A percentile compares a stretch with the other conserved stretches of the same genome.
Evolutionary conservation across 2,797 vertebrate genomes (phyloP).

Genomic region (Argentina silus): DNA sequence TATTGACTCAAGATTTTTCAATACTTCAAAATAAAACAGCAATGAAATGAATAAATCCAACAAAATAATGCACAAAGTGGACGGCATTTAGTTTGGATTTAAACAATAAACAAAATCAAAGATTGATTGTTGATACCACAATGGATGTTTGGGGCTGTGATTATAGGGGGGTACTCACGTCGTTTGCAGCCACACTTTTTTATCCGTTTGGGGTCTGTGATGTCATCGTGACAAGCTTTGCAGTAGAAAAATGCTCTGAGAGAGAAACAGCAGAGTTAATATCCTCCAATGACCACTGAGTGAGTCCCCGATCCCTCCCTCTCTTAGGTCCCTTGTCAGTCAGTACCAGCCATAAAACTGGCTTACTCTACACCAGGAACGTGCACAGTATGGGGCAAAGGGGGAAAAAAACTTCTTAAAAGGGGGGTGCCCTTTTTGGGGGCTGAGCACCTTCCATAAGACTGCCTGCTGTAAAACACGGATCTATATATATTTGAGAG

Average conservation of each 20-base stretch:
- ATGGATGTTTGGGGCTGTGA: constrained; percentile 22
- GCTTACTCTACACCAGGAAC: too few species aligned
- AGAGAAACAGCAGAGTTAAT: constrained; percentile 76
- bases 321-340: too few species aligned
- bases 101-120: constrained; percentile 19
- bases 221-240: constrained; percentile 99
- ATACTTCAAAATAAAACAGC: constrained; percentile 3
- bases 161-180: constrained; percentile 90
- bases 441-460: too few species aligned
- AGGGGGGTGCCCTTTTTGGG: too few species aligned
- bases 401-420: too few species aligned
- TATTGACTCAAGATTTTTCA: too few species aligned
- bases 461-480: too few species aligned
- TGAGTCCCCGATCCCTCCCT: too few species aligned
- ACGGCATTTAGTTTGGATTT: too few species aligned
- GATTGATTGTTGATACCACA: constrained; percentile 34
- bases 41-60: constrained; percentile 30
- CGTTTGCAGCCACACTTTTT: constrained; percentile 99
- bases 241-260: constrained; percentile 99
- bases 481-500: too few species aligned
- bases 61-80: constrained; percentile 29
- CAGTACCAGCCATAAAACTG: too few species aligned
- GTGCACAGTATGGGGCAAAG: too few species aligned
- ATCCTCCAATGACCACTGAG: constrained; percentile 17
- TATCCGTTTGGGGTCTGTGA: constrained; percentile 99